These are phyloP conservation scores for Heliocidaris tuberculata DNA, from an alignment of 35 echinoderm and acorn worm species.

Conservation along the genomic window DNA sequence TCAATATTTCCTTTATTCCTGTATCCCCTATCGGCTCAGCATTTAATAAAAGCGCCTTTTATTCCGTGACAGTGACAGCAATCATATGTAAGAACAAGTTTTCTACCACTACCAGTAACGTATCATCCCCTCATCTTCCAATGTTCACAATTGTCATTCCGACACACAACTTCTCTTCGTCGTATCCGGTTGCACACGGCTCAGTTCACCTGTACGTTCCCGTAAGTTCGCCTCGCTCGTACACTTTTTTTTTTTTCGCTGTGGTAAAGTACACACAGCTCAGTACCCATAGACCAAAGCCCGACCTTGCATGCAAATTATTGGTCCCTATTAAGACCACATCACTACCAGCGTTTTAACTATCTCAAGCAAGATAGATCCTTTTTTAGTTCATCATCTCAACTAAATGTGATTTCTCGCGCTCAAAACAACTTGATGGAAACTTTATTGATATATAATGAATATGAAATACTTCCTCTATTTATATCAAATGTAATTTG, in stretches of 20 bases:
- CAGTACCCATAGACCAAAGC: background rate
- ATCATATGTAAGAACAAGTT: background rate
- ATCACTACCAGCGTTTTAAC: background rate
- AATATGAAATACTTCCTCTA: background rate
- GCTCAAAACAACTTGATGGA: background rate
- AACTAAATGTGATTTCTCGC: background rate
- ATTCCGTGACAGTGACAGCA: background rate
- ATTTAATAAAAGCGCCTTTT: background rate
- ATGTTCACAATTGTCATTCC: background rate
- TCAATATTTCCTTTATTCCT: background rate
- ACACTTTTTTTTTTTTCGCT: background rate
- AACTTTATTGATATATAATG: background rate
- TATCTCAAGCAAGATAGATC: background rate
- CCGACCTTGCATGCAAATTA: conserved; percentile 49
- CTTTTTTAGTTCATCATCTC: background rate
- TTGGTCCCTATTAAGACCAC: conserved; percentile 40
- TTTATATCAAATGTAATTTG: background rate
- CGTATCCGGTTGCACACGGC: background rate
- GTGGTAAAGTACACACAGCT: background rate
- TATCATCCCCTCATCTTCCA: conserved; percentile 9
- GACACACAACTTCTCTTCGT: background rate
- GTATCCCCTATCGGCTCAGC: background rate
- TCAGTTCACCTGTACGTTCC: background rate
- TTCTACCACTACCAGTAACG: conserved; percentile 1
- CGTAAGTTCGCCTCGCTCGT: background rate